Evolutionary conservation across 1,140 invertebrate genomes (phyloP), one percentile per base, ranked within the genome.

Genomic region (Drosophila subpulchrella): DNA sequence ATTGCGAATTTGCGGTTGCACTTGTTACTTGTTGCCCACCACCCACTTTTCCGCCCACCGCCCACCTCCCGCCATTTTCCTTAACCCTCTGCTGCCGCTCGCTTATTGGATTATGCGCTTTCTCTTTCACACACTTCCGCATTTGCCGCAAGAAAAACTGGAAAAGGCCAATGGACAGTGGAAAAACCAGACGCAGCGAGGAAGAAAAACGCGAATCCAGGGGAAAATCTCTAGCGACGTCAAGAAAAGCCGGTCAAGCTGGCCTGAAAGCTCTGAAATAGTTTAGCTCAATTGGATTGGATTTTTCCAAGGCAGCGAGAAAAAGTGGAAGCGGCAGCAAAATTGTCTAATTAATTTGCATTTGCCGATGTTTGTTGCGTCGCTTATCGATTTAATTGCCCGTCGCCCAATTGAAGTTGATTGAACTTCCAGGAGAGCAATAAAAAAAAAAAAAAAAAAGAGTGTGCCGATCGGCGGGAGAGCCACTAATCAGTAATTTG

Each of bases 81-180:
- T 15, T n/a, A 50, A 24, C 48, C 47, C 44, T 30, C 24, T 7
- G 46, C 4, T 27, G 15, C 11, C 17, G 11, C 42, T 46, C 36
- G 20, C 53, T 86, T 86, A 86, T 86, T 88, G 83, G 82, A 86
- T 86, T 86, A 86, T 78, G 75, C 71, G 82, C 78, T 86, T 86
- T 86, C 82, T 86, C 83, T 83, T 86, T 88, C 79, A 88, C 83
- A 88, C 82, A 86, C 78, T 86, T 86, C 82, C 82, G 83, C 82
- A 72, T 86, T 50, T 50, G 44, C 44, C 27, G 56, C 80, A 62
- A 53, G 59, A 63, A 68, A 60, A 61, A 63, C 36, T 56, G 57
- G 57, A 51, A 77, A 53, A 66, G 61, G 75, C 61, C 59, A 59
- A 66, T 63, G 67, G 59, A 66, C 78, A 86, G 70, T 72, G 75